phyloP scores from a whole-genome alignment of 2,797 vertebrate genomes.

The Eospalax fontanierii region DNA sequence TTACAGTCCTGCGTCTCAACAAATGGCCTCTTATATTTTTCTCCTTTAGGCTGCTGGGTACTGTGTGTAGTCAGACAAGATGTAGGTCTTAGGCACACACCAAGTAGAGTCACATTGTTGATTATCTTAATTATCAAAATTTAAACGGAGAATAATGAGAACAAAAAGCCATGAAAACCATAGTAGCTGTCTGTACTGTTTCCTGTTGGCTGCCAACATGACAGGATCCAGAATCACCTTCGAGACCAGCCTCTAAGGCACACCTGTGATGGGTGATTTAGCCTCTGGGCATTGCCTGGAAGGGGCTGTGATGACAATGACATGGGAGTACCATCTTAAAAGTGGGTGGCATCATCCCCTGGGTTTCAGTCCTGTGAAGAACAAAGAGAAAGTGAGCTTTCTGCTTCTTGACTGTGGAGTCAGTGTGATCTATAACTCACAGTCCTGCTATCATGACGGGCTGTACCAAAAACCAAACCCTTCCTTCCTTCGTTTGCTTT shows the following conservation, averaged over 20 bases:
- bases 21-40: not conserved
- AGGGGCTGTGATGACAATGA: not conserved
- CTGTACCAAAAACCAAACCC: not conserved
- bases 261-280: not conserved
- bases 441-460: not conserved
- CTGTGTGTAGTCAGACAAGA: not conserved
- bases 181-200: not conserved
- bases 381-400: not conserved
- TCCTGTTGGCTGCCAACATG: not conserved
- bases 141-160: constrained; percentile 3
- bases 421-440: no score
- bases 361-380: not conserved
- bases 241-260: not conserved
- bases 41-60: not conserved
- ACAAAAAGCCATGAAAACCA: not conserved
- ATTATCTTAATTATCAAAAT: not conserved
- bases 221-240: not conserved
- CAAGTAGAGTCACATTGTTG: not conserved
- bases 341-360: not conserved
- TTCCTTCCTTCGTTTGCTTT: not conserved
- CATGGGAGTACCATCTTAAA: not conserved
- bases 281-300: not conserved
- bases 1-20: not conserved
- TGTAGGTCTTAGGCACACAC: not conserved
- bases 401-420: not conserved